Percentiles rank a stretch among this genome's conserved stretches.
These are phyloP conservation scores for Drosophila pseudotakahashii DNA, from an alignment of 2,888 invertebrate species.

Conservation along the genomic window DNA sequence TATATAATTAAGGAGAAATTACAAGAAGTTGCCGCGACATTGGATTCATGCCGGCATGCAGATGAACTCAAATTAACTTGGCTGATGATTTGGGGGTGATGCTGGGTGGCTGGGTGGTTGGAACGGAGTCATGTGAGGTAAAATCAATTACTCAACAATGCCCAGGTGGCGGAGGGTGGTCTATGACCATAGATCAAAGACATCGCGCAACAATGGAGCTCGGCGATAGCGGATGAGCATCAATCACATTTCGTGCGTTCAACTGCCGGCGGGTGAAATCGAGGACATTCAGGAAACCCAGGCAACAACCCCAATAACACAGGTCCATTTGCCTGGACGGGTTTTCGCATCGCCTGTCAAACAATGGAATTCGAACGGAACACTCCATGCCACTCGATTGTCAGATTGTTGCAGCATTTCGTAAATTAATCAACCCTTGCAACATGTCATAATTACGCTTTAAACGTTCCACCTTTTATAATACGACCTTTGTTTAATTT, in stretches of 20 bases:
- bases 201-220: slow-evolving; percentile 40
- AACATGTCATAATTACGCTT: slow-evolving; percentile 67
- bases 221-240: slow-evolving; percentile 39
- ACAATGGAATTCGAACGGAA: slow-evolving; percentile 11
- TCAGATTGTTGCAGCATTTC: slow-evolving; percentile 53
- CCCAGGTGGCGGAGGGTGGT: slow-evolving; percentile 36
- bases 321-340: not conserved
- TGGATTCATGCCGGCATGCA: slow-evolving; percentile 14
- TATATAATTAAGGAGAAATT: slow-evolving; percentile 38
- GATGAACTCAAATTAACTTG: slow-evolving; percentile 11
- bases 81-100: not conserved
- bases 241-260: slow-evolving; percentile 65
- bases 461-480: slow-evolving; percentile 45
- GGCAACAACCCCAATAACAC: slow-evolving; percentile 35
- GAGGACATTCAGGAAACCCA: not conserved
- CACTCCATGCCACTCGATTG: slow-evolving; percentile 21
- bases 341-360: slow-evolving; percentile 10
- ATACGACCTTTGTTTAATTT: slow-evolving; percentile 16
- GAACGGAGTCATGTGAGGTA: slow-evolving; percentile 19
- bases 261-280: slow-evolving; percentile 14
- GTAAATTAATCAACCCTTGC: slow-evolving; percentile 74
- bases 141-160: slow-evolving; percentile 66
- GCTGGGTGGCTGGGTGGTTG: not conserved
- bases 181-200: slow-evolving; percentile 59
- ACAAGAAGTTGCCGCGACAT: slow-evolving; percentile 39